Evolutionary conservation across 2,888 invertebrate species (phyloP), one percentile per base, ranked within the genome.

Genomic region (Heliconius erato): DNA sequence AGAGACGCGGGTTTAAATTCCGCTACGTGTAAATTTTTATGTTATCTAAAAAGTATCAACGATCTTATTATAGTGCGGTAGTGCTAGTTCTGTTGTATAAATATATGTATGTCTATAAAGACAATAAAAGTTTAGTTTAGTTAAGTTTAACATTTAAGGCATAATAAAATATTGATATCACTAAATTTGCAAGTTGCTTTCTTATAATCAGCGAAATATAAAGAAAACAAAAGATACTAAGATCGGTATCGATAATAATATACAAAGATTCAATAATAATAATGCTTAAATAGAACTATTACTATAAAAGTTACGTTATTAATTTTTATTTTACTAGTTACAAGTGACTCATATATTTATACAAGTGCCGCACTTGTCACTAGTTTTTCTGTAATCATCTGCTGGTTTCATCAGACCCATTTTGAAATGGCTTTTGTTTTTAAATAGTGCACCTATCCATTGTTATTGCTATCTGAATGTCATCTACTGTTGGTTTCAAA

Each of bases 291-390:
- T 28, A 2, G 23, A 76, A 0, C n/a, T 76, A 26, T 63, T 76
- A 63, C 63, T 35, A 76, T 63, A 7, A 54, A 54, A 76, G 35
- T 76, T 16, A n/a, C 40, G n/a, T 63, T 49, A 59, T 79, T 7
- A 74, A 68, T 49, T 35, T 35, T 44, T 76, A 76, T 32, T 49
- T 16, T 49, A 74, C 77, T 81, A 77, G 40, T 65, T n/a, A 79
- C 40, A 72, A 85, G 88, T 93, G 91, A 93, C 90, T 93, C 92
- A 93, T 84, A 88, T 91, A 90, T 93, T 91, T 89, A 89, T 90
- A 90, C 93, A 93, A 92, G 91, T 93, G 92, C 90, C 86, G 85
- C 86, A 85, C 83, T 76, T 74, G 80, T 69, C 59, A 63, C 65
- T 68, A 79, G 49, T 77, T 71, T 63, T 69, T 79, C 79, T 84